Evolutionary conservation across 2,113 vertebrate genomes (phyloP).

Genomic region (Aldabrachelys gigantea): DNA sequence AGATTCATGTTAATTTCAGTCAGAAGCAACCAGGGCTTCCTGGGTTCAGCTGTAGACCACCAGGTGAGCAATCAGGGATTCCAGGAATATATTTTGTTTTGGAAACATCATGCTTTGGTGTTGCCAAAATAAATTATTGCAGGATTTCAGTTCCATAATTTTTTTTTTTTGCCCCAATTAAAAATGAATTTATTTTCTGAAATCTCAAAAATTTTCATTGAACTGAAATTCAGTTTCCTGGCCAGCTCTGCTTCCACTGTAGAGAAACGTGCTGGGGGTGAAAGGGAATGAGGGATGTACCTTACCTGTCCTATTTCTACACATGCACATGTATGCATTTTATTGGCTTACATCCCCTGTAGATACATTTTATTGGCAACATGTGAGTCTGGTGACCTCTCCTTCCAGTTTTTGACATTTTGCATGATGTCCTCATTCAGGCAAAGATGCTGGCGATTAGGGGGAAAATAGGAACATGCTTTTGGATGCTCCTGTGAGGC

Average conservation of each 20-base stretch:
- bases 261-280: not conserved
- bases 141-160: not conserved
- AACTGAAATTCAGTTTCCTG: not conserved
- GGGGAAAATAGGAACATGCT: not conserved
- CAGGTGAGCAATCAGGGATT: too few relatives aligned
- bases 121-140: not conserved
- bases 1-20: too few relatives aligned
- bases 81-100: too few relatives aligned
- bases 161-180: not conserved
- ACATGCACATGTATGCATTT: not conserved
- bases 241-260: not conserved
- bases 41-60: too few relatives aligned
- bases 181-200: not conserved
- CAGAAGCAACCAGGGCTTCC: too few relatives aligned
- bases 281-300: not conserved
- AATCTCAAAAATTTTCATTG: not conserved
- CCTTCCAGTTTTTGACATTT: not conserved
- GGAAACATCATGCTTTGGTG: too few relatives aligned
- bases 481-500: not conserved
- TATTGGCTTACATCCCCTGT: not conserved
- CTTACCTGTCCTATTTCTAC: not conserved
- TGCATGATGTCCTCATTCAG: not conserved
- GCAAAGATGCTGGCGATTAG: not conserved
- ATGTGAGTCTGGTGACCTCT: not conserved
- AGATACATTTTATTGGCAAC: not conserved